phyloP scores from a whole-genome alignment of 2,888 invertebrate genomes.

The Drosophila infuscata region DNA sequence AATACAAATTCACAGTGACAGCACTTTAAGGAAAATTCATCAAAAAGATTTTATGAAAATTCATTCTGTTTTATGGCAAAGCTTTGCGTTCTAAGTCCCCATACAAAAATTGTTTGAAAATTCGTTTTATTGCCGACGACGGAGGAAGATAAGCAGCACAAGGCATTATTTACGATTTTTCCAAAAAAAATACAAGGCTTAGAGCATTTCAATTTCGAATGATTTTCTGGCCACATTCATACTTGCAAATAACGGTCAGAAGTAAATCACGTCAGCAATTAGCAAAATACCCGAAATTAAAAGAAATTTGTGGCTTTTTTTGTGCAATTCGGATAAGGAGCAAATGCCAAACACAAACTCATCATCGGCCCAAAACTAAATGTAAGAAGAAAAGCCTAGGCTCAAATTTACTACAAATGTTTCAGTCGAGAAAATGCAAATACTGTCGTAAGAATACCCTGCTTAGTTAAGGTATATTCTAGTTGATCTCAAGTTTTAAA shows the following conservation, averaged over 20 bases:
- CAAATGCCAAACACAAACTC: constrained; percentile 27
- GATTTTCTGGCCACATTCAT: neutral
- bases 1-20: constrained; percentile 5
- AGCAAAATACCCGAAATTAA: constrained; percentile 50
- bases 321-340: constrained; percentile 28
- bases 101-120: constrained; percentile 30
- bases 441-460: neutral
- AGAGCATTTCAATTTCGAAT: constrained; percentile 28
- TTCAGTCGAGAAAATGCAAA: neutral
- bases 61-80: neutral
- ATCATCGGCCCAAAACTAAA: neutral
- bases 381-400: neutral
- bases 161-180: neutral
- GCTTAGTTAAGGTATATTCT: neutral
- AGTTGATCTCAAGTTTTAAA: neutral
- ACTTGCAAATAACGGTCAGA: constrained; percentile 16
- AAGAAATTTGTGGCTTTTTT: constrained; percentile 58
- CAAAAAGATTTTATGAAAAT: constrained; percentile 34
- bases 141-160: constrained; percentile 2
- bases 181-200: neutral
- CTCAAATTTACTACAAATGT: neutral
- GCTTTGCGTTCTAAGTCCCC: neutral
- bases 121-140: constrained; percentile 16
- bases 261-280: constrained; percentile 53
- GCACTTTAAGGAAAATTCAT: constrained; percentile 26